A percentile compares a stretch with the other conserved stretches of the same genome.
phyloP scores from a whole-genome alignment of 30 jellyfish, hydroid and myxozoan genomes.

The Mastigias papua region DNA sequence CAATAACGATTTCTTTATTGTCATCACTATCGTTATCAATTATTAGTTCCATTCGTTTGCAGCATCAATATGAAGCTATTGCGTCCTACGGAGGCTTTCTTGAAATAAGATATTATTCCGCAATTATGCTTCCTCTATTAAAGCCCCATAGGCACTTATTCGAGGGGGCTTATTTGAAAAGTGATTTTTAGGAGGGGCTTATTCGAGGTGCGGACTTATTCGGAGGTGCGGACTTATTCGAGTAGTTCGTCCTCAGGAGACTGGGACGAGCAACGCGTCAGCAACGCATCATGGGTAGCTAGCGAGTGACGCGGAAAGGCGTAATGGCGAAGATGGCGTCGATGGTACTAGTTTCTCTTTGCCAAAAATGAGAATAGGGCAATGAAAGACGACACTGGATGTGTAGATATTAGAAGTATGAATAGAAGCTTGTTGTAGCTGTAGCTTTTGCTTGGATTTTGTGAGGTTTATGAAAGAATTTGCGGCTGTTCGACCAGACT shows the following conservation, averaged over 20 bases:
- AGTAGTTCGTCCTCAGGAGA: background rate
- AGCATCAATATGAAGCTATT: no score
- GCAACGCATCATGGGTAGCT: constrained; percentile 40
- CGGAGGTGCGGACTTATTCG: background rate
- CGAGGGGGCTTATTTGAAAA: background rate
- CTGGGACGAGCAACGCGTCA: constrained; percentile 1
- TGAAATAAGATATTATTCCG: no score
- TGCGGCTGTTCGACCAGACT: background rate
- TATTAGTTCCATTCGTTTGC: no score
- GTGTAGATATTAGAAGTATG: background rate
- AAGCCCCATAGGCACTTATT: no score
- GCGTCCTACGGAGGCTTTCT: no score
- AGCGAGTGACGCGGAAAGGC: constrained; percentile 43
- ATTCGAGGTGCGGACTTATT: background rate
- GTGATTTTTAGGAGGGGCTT: background rate
- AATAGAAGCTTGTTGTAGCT: background rate
- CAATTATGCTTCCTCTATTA: no score
- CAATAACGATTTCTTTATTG: no score
- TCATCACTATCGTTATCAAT: no score
- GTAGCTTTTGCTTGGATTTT: background rate
- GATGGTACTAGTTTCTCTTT: background rate
- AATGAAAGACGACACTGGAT: background rate
- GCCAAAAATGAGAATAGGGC: background rate
- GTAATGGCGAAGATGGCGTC: constrained; percentile 51
- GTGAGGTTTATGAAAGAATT: background rate